Percentiles rank a stretch among this genome's conserved stretches.
These are phyloP conservation scores for Campopleginae sp. DNA, from an alignment of 2,888 invertebrate species.

Conservation along the genomic window DNA sequence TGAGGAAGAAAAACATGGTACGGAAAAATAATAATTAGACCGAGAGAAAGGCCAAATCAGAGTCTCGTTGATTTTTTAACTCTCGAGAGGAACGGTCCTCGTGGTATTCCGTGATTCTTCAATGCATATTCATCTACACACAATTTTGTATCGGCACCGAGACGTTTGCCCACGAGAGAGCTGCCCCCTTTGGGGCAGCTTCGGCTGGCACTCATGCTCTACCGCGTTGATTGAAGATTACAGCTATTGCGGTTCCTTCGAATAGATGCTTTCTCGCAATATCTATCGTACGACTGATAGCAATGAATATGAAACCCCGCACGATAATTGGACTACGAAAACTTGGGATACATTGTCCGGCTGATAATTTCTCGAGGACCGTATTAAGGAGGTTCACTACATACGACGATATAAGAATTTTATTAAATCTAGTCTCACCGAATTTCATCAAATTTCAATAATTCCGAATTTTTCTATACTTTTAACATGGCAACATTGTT, in stretches of 20 bases:
- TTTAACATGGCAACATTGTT: too few relatives aligned
- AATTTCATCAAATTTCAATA: too few relatives aligned
- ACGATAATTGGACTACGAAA: constrained; percentile 5
- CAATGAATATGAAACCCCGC: not conserved
- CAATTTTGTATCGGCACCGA: not conserved
- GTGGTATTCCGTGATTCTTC: constrained; percentile 7
- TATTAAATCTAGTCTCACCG: too few relatives aligned
- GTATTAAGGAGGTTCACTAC: too few relatives aligned
- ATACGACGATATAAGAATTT: too few relatives aligned
- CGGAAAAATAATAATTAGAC: constrained; percentile 41
- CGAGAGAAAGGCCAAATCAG: constrained; percentile 36
- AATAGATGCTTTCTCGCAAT: constrained; percentile 26
- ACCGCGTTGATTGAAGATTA: constrained; percentile 82
- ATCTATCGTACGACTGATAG: not conserved
- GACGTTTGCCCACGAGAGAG: constrained; percentile 20
- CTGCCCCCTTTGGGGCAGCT: too few relatives aligned
- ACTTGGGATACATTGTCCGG: not conserved
- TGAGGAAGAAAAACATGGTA: constrained; percentile 23
- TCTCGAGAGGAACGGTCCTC: not conserved
- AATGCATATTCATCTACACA: not conserved
- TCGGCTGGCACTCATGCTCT: constrained; percentile 62
- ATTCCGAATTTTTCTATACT: too few relatives aligned
- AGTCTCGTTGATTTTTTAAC: constrained; percentile 31
- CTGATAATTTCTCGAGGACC: not conserved
- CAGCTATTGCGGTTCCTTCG: constrained; percentile 75